These are phyloP conservation scores for Minunthozetes semirufus DNA, from an alignment of 2,888 invertebrate genomes.

Conservation along the genomic window DNA sequence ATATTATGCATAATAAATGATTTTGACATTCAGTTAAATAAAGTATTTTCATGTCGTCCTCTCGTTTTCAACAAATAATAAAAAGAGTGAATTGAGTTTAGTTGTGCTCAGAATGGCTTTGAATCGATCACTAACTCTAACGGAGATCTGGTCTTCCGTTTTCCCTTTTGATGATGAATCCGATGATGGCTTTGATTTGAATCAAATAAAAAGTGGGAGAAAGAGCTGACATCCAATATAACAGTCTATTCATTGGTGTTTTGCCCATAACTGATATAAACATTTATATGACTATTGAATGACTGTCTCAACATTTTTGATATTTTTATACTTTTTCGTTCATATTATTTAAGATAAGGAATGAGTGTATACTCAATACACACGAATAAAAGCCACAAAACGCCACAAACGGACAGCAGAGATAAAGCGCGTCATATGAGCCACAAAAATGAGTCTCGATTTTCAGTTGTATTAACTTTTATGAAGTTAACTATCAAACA, in stretches of 20 bases:
- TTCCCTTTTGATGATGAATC: background rate
- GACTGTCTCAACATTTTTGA: conserved; percentile 20
- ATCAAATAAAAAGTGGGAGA: background rate
- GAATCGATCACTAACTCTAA: conserved; percentile 16
- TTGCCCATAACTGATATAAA: conserved; percentile 11
- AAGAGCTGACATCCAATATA: conserved; percentile 2
- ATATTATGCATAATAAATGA: conserved; percentile 25
- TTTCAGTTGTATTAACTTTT: conserved; percentile 23
- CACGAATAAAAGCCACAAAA: conserved; percentile 20
- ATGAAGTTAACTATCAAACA: conserved; percentile 25
- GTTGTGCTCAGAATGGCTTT: background rate
- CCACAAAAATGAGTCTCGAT: conserved; percentile 20
- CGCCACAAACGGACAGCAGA: conserved; percentile 19
- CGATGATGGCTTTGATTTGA: conserved; percentile 24
- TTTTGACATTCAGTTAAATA: background rate
- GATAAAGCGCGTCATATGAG: conserved; percentile 16
- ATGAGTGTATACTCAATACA: too few species aligned
- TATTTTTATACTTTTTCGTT: conserved; percentile 22
- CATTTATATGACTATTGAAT: background rate
- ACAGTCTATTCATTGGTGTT: background rate
- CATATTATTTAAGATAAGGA: conserved; percentile 13
- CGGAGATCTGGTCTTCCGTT: conserved; percentile 21
- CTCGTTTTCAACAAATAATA: background rate
- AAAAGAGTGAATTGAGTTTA: background rate
- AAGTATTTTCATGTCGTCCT: background rate